Conservation (phyloP, 2,113 vertebrate species). For the Boulengeromyrus knoepffleri region DNA sequence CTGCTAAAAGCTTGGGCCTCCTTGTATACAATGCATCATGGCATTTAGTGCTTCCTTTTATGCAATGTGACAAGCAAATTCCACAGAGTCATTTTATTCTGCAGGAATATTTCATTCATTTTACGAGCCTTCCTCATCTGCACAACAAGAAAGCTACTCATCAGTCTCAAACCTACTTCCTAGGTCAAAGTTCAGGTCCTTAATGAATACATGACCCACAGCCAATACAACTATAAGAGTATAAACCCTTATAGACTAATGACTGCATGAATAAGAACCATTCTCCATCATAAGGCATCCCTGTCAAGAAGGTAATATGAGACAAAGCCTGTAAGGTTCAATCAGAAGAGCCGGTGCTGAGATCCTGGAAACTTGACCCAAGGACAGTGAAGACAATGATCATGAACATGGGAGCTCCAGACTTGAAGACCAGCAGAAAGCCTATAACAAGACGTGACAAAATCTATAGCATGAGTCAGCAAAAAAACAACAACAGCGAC, state of each 20-base stretch:
- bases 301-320: neutral
- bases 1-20: neutral
- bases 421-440: neutral
- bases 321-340: neutral
- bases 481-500: neutral
- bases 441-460: neutral
- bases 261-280: neutral
- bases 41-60: neutral
- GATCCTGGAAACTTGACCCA: neutral
- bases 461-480: neutral
- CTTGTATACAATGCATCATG: neutral
- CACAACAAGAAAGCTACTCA: neutral
- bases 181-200: neutral
- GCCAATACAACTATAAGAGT: neutral
- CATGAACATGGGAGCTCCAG: neutral
- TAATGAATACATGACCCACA: neutral
- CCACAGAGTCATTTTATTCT: neutral
- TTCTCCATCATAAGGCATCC: neutral
- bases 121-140: neutral
- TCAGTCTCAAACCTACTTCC: neutral
- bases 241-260: neutral
- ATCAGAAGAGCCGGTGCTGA: neutral
- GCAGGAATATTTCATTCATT: neutral
- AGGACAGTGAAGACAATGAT: neutral
- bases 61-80: neutral